Conservation (phyloP, 2,888 invertebrate genomes). For the Drosophila neoperkinsi region DNA sequence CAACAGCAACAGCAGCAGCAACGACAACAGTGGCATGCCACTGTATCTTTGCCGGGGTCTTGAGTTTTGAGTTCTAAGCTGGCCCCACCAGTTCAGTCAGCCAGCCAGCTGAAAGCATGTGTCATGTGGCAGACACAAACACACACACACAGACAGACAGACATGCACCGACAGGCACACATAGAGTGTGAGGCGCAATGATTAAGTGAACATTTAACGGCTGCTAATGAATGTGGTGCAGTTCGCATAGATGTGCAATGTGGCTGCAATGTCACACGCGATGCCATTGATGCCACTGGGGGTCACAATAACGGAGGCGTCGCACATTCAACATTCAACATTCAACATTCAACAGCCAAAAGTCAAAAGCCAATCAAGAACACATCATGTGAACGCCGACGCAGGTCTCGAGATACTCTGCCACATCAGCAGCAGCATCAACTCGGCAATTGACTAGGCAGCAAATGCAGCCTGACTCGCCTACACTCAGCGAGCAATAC, state of each 20-base stretch:
- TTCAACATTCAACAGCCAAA: slow-evolving; percentile 9
- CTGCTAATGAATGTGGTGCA: slow-evolving; percentile 80
- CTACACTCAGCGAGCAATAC: slow-evolving; percentile 14
- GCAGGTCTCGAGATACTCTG: slow-evolving; percentile 26
- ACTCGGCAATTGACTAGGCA: slow-evolving; percentile 50
- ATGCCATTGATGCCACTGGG: slow-evolving; percentile 63
- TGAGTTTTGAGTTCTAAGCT: slow-evolving; percentile 53
- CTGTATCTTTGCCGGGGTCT: slow-evolving; percentile 51
- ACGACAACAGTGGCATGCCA: slow-evolving; percentile 55
- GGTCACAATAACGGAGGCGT: slow-evolving; percentile 74
- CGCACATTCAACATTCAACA: slow-evolving; percentile 10
- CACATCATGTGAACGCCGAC: slow-evolving; percentile 41
- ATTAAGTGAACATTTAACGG: slow-evolving; percentile 79
- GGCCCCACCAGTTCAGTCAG: slow-evolving; percentile 13
- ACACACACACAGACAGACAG: not conserved
- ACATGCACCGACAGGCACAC: not conserved
- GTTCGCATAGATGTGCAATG: slow-evolving; percentile 53
- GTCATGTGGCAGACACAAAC: slow-evolving; percentile 34
- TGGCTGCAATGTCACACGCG: slow-evolving; percentile 74
- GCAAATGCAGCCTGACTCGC: slow-evolving; percentile 27
- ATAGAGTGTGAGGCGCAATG: slow-evolving; percentile 49
- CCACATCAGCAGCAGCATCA: slow-evolving; percentile 23
- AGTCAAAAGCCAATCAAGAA: slow-evolving; percentile 60
- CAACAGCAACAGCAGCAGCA: not conserved
- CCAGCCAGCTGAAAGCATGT: slow-evolving; percentile 47